Evolutionary conservation across 2,113 vertebrate species (phyloP).

Genomic region (Phyllopteryx taeniolatus): DNA sequence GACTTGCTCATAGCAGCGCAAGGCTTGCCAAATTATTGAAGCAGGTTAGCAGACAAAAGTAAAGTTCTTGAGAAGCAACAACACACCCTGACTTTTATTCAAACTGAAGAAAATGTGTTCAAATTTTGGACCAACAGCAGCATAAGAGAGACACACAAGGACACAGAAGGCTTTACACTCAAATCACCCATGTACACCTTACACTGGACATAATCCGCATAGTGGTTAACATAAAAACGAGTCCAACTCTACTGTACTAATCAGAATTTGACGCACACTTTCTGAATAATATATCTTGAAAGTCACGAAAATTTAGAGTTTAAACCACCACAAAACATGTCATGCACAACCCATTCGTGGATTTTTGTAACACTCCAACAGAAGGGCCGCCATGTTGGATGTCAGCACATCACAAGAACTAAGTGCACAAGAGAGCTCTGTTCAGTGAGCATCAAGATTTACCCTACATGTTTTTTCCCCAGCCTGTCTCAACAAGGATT

Average conservation of each 20-base stretch:
- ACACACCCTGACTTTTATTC: conserved; percentile 45
- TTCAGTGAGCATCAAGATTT: not conserved
- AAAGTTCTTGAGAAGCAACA: conserved; percentile 43
- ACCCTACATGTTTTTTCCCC: not conserved
- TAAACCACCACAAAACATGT: not conserved
- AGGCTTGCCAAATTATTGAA: conserved; percentile 52
- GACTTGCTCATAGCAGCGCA: conserved; percentile 39
- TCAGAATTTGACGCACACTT: not conserved
- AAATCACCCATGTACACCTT: not conserved
- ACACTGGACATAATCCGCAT: not conserved
- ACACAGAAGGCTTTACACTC: not conserved
- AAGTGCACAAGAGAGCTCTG: not conserved
- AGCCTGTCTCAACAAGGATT: not conserved
- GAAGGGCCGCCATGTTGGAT: not conserved
- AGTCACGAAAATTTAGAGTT: not conserved
- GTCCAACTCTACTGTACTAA: not conserved
- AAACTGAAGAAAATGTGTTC: conserved; percentile 40
- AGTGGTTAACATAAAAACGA: too few relatives aligned
- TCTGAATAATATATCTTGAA: not conserved
- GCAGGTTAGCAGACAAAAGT: conserved; percentile 42
- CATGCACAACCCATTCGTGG: not conserved
- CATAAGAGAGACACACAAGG: not conserved
- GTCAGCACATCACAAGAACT: not conserved
- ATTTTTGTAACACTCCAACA: not conserved
- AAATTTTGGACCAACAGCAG: conserved; percentile 14